Conservation (phyloP, 2,113 vertebrate species). For the Proteles cristata region DNA sequence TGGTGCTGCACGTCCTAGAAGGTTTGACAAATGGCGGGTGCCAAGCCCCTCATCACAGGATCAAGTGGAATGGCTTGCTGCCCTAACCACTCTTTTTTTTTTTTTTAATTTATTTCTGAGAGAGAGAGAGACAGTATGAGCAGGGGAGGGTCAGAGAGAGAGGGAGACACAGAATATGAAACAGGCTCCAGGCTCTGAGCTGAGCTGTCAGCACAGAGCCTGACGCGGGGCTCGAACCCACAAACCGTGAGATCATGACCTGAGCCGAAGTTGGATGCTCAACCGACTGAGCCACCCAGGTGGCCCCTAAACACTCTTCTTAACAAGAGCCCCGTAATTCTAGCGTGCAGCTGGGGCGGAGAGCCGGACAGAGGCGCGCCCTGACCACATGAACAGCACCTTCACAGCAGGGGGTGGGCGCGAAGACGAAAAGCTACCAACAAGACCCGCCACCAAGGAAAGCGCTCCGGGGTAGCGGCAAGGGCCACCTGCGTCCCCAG, state of each 20-base stretch:
- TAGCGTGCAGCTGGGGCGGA: rapidly evolving
- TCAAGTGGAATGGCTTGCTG: rapidly evolving
- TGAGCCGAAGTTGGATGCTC: too few species aligned
- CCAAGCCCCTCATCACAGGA: rapidly evolving
- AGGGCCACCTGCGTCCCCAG: rapidly evolving
- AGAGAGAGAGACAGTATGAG: too few species aligned
- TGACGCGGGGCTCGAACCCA: too few species aligned
- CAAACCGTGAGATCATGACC: too few species aligned
- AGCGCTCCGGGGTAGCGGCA: rapidly evolving
- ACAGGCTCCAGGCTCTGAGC: too few species aligned
- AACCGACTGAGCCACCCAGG: too few species aligned
- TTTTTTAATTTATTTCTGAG: too few species aligned
- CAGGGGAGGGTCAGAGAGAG: too few species aligned
- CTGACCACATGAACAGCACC: rapidly evolving
- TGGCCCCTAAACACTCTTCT: background rate
- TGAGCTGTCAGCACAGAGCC: too few species aligned
- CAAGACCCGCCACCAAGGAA: rapidly evolving
- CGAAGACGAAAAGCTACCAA: rapidly evolving
- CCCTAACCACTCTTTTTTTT: background rate
- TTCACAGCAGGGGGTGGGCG: rapidly evolving
- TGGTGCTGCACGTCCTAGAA: rapidly evolving
- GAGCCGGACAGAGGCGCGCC: rapidly evolving
- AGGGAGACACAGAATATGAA: too few species aligned
- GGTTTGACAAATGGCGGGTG: too few species aligned
- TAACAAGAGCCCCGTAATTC: background rate